phyloP scores from a whole-genome alignment of 2,113 vertebrate species.

The Morone saxatilis region DNA sequence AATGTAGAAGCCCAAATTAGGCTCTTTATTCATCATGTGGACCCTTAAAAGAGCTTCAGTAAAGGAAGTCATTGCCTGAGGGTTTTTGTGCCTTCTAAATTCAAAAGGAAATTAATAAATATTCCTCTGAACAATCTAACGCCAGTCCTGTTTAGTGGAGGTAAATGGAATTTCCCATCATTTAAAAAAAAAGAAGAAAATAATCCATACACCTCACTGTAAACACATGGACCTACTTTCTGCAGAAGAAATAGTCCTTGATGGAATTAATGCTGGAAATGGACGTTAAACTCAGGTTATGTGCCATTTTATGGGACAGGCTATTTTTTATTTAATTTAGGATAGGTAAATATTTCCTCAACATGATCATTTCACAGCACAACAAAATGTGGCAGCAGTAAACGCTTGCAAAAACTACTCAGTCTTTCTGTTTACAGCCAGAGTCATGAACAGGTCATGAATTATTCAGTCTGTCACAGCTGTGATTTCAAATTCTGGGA shows the following conservation, averaged over 20 bases:
- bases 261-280: not conserved
- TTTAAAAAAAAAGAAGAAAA: not conserved
- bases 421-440: conserved; percentile 45
- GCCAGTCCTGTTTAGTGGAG: not conserved
- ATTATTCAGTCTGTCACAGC: conserved; percentile 67
- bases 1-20: not conserved
- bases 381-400: conserved; percentile 30
- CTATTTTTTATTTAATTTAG: not conserved
- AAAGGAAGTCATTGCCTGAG: not conserved
- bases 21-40: not conserved
- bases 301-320: not conserved
- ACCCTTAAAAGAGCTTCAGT: not conserved
- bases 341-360: conserved; percentile 10
- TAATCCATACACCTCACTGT: not conserved
- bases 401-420: conserved; percentile 25
- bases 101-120: not conserved
- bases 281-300: not conserved
- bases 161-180: not conserved
- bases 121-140: not conserved
- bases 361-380: conserved; percentile 23
- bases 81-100: not conserved
- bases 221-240: not conserved
- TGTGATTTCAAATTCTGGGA: conserved; percentile 48
- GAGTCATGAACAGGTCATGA: conserved; percentile 54
- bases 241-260: not conserved